phyloP scores from a whole-genome alignment of 1,140 invertebrate genomes.

The Leptopilina clavipes region DNA sequence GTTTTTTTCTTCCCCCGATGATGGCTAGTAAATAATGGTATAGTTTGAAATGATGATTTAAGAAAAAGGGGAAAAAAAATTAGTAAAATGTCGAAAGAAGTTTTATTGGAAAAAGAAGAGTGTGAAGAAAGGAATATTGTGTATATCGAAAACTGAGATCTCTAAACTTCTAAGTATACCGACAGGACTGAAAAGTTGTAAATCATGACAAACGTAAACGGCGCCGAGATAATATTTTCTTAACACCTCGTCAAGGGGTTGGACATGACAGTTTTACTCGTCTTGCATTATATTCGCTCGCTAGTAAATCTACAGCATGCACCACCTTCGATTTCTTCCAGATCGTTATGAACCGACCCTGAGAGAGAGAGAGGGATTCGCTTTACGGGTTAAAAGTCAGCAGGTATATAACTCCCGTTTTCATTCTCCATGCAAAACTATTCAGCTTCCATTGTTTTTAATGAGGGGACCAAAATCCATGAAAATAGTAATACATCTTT shows the following conservation, averaged over 20 bases:
- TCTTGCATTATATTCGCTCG: constrained; percentile 33
- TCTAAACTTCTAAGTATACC: constrained; percentile 8
- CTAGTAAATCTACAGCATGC: constrained; percentile 39
- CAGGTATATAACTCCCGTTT: background rate
- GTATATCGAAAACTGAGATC: constrained; percentile 33
- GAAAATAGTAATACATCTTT: too few relatives aligned
- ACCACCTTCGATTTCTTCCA: constrained; percentile 37
- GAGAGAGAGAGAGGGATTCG: background rate
- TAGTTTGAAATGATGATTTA: too few relatives aligned
- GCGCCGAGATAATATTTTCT: constrained; percentile 59
- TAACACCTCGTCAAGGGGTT: constrained; percentile 63
- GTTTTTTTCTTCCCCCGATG: too few relatives aligned
- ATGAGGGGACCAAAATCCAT: too few relatives aligned
- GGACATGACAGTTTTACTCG: constrained; percentile 37
- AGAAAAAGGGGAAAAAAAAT: too few relatives aligned
- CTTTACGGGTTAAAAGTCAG: background rate
- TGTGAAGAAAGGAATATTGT: background rate
- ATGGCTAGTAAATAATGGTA: too few relatives aligned
- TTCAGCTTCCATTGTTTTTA: too few relatives aligned
- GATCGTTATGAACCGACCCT: constrained; percentile 35
- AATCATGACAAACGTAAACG: constrained; percentile 60
- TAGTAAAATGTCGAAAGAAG: background rate
- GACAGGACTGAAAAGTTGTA: constrained; percentile 47
- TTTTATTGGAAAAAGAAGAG: background rate
- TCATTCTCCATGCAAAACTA: background rate